Conservation (phyloP, 2,113 vertebrate species). For the Oryzias javanicus region DNA sequence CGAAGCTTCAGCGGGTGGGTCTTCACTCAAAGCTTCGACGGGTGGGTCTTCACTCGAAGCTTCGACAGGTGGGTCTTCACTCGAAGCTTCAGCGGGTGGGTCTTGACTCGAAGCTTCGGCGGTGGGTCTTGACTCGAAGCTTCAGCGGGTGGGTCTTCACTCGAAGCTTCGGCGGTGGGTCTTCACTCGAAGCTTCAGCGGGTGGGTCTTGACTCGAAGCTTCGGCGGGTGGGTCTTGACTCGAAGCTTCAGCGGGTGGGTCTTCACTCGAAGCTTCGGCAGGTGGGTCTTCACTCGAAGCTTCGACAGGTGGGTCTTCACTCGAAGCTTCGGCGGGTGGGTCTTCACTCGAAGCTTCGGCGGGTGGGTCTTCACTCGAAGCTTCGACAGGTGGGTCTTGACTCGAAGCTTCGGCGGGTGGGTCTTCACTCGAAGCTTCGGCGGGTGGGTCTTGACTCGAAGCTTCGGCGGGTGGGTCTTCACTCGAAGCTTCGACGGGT, state of each 20-base stretch:
- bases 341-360: constrained; percentile 76
- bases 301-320: constrained; percentile 84
- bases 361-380: constrained; percentile 74
- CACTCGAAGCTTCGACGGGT: constrained; percentile 86
- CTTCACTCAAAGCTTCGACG: constrained; percentile 79
- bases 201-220: no score
- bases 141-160: constrained; percentile 84
- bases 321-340: constrained; percentile 86
- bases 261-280: constrained; percentile 77
- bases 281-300: constrained; percentile 76
- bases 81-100: no score
- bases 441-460: no score
- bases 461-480: constrained; percentile 87
- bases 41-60: constrained; percentile 74
- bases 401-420: constrained; percentile 94
- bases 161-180: constrained; percentile 85
- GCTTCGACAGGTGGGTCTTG: no score
- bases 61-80: constrained; percentile 84
- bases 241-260: constrained; percentile 86
- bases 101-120: no score
- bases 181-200: no score
- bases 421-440: not conserved
- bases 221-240: constrained; percentile 84
- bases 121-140: constrained; percentile 74
- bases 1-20: constrained; percentile 84